Percentiles rank a stretch among this genome's conserved stretches.
Evolutionary conservation across 2,797 vertebrate species (phyloP).

Genomic region (Spea hammondii): DNA sequence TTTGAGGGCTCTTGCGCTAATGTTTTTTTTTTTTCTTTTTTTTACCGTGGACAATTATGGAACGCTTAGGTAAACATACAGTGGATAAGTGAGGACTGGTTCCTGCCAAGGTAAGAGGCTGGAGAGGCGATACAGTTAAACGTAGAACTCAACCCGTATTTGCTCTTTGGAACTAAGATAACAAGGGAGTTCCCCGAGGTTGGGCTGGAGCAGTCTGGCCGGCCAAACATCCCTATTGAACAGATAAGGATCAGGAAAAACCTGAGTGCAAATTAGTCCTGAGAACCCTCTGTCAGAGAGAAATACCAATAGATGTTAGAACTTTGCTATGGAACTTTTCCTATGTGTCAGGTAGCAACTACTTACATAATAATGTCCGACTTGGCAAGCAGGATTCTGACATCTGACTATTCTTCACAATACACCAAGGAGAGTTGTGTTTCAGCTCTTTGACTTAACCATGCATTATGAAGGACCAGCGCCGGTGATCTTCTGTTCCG

Average conservation of each 20-base stretch:
- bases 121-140: background rate
- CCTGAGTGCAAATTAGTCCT: background rate
- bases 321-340: too few relatives aligned
- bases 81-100: background rate
- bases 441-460: too few relatives aligned
- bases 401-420: too few relatives aligned
- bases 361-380: too few relatives aligned
- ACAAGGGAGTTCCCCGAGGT: background rate
- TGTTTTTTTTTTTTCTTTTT: background rate
- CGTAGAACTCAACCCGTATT: background rate
- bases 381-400: too few relatives aligned
- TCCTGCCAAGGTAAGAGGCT: background rate
- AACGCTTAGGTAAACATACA: background rate
- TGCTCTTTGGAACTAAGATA: conserved; percentile 7
- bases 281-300: background rate
- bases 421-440: too few relatives aligned
- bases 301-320: background rate
- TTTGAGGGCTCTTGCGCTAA: background rate
- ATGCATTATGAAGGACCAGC: too few relatives aligned
- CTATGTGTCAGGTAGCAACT: too few relatives aligned
- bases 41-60: background rate
- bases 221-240: background rate
- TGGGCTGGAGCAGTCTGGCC: background rate
- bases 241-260: background rate
- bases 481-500: too few relatives aligned